A percentile compares a stretch with the other conserved stretches of the same genome.
phyloP scores from a whole-genome alignment of 2,797 vertebrate species.

The Myiotriccus ornatus region DNA sequence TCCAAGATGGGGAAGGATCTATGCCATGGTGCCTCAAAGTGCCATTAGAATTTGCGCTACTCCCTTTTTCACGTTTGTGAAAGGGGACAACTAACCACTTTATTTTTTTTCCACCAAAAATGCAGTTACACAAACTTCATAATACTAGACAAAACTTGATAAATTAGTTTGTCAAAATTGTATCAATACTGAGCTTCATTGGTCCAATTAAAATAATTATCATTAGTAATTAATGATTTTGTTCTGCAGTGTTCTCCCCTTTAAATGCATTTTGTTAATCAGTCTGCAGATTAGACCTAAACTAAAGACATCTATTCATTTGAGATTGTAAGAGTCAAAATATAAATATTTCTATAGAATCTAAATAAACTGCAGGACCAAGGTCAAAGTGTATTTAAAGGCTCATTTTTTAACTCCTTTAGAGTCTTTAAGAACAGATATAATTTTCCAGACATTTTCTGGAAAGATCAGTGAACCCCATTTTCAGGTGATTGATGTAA shows the following conservation, averaged over 20 bases:
- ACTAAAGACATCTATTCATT: not conserved
- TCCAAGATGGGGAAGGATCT: not conserved
- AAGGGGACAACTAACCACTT: not conserved
- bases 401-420: not conserved
- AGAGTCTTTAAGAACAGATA: not conserved
- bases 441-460: not conserved
- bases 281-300: not conserved
- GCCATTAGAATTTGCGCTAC: not conserved
- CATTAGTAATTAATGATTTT: not conserved
- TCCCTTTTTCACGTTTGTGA: not conserved
- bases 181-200: not conserved
- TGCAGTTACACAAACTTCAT: not conserved
- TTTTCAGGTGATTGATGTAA: not conserved
- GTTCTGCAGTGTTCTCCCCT: not conserved
- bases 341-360: not conserved
- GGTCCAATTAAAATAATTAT: not conserved
- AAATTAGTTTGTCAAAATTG: not conserved
- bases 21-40: not conserved
- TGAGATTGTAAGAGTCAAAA: not conserved
- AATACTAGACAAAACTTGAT: not conserved
- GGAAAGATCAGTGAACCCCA: not conserved
- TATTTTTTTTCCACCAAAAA: not conserved
- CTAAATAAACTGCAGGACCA: not conserved
- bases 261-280: not conserved
- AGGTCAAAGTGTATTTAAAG: not conserved